Conservation (phyloP, 2,797 vertebrate species). For the Notoglanidium macrostoma region DNA sequence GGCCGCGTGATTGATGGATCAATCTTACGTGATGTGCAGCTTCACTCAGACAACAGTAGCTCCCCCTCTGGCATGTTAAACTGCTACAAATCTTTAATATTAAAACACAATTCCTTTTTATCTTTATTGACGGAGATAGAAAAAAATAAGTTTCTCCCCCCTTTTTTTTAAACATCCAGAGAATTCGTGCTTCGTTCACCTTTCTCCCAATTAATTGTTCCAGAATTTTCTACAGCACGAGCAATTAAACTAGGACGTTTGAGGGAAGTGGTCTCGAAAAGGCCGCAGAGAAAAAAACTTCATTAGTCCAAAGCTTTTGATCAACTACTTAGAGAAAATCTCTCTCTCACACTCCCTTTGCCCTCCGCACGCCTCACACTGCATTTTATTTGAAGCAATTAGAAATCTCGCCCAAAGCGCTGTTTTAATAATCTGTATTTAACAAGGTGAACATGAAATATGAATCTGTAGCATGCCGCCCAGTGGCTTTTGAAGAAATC, state of each 20-base stretch:
- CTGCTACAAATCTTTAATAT: slow-evolving; percentile 19
- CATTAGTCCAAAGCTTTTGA: slow-evolving; percentile 58
- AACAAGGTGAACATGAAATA: slow-evolving; percentile 48
- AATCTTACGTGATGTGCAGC: slow-evolving; percentile 22
- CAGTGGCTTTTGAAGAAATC: slow-evolving; percentile 7
- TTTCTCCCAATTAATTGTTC: slow-evolving; percentile 50
- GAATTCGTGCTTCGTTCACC: slow-evolving; percentile 36
- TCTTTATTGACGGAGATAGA: neutral
- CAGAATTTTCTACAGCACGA: slow-evolving; percentile 45
- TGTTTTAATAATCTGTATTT: slow-evolving; percentile 50
- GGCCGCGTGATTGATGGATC: slow-evolving; percentile 40
- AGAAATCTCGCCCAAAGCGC: slow-evolving; percentile 31
- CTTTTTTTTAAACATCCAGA: neutral
- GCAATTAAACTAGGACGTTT: slow-evolving; percentile 48
- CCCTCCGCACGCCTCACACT: neutral
- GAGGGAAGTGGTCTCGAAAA: slow-evolving; percentile 40
- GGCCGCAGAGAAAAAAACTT: slow-evolving; percentile 47
- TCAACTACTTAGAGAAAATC: slow-evolving; percentile 58
- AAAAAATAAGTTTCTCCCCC: neutral
- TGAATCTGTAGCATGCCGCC: slow-evolving; percentile 19
- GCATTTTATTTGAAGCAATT: slow-evolving; percentile 38
- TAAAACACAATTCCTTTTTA: slow-evolving; percentile 30
- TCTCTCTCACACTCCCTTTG: slow-evolving; percentile 21
- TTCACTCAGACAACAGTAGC: neutral
- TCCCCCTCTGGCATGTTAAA: slow-evolving; percentile 7